Percentiles rank a stretch among this genome's conserved stretches.
phyloP scores from a whole-genome alignment of 2,888 invertebrate species.

The Sarcophaga subvicina region DNA sequence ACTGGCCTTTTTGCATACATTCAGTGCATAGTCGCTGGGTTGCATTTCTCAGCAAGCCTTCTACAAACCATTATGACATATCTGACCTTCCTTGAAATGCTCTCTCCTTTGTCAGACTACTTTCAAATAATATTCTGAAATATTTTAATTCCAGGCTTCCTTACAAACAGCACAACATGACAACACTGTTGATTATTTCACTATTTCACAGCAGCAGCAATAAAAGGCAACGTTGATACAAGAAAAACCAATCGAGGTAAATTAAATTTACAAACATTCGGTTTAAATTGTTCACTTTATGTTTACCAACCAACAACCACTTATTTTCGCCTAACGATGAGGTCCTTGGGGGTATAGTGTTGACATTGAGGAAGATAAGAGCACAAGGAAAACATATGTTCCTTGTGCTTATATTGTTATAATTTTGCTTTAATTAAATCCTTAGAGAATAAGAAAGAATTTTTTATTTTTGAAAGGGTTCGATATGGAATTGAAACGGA shows the following conservation, averaged over 20 bases:
- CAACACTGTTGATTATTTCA: too few species aligned
- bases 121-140: too few species aligned
- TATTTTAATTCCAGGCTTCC: too few species aligned
- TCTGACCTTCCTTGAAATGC: too few species aligned
- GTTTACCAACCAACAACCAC: conserved; percentile 45
- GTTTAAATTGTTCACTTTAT: conserved; percentile 61
- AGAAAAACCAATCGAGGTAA: conserved; percentile 63
- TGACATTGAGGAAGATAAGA: conserved; percentile 12
- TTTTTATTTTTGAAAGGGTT: conserved; percentile 11
- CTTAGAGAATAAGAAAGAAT: conserved; percentile 51
- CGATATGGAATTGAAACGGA: conserved; percentile 48
- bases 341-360: conserved; percentile 21
- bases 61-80: too few species aligned
- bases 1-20: too few species aligned
- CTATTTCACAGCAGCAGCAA: too few species aligned
- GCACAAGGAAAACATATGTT: conserved; percentile 62
- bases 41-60: too few species aligned
- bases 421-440: conserved; percentile 65
- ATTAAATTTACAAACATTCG: conserved; percentile 67
- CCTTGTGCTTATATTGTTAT: conserved; percentile 9
- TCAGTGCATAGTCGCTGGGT: too few species aligned
- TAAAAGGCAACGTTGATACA: background rate
- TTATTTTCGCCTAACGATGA: conserved; percentile 11
- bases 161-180: too few species aligned
- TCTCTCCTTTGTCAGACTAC: too few species aligned